These are phyloP conservation scores for Dascillus cervinus DNA, from an alignment of 2,888 invertebrate genomes.

Conservation along the genomic window DNA sequence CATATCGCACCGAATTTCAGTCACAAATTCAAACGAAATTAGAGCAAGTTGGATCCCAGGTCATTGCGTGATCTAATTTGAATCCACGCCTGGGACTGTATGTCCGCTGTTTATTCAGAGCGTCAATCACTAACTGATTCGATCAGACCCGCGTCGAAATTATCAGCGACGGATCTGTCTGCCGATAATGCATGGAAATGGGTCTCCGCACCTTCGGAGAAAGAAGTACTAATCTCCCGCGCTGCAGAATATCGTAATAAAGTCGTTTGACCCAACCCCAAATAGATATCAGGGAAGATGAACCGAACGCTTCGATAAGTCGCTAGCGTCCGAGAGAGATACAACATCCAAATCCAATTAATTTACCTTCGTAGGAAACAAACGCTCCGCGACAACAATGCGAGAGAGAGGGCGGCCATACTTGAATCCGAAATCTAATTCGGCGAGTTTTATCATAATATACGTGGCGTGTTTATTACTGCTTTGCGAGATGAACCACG, in stretches of 20 bases:
- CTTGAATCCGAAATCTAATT: conserved; percentile 24
- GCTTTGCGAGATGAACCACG: conserved; percentile 14
- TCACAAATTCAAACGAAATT: conserved; percentile 21
- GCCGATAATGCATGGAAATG: conserved; percentile 8
- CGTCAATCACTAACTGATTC: too few relatives aligned
- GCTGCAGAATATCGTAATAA: conserved; percentile 22
- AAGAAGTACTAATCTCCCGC: too few relatives aligned
- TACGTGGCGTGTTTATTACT: conserved; percentile 26
- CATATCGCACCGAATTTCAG: conserved; percentile 17
- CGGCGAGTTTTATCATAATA: conserved; percentile 24
- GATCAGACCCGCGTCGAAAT: conserved; percentile 7
- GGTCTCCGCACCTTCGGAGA: too few relatives aligned
- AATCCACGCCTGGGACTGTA: conserved; percentile 18
- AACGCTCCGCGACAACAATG: conserved; percentile 26
- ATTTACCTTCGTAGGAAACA: conserved; percentile 27
- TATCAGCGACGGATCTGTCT: conserved; percentile 11
- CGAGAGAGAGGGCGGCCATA: conserved; percentile 21
- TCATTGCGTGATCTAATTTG: conserved; percentile 19
- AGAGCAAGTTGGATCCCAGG: conserved; percentile 18
- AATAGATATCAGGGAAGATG: conserved; percentile 21
- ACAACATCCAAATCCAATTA: conserved; percentile 25
- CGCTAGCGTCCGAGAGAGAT: conserved; percentile 10
- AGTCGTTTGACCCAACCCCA: conserved; percentile 21
- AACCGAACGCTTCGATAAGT: conserved; percentile 9
- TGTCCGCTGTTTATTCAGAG: too few relatives aligned